Evolutionary conservation across 2,113 vertebrate genomes (phyloP).

Genomic region (Spermophilus dauricus): DNA sequence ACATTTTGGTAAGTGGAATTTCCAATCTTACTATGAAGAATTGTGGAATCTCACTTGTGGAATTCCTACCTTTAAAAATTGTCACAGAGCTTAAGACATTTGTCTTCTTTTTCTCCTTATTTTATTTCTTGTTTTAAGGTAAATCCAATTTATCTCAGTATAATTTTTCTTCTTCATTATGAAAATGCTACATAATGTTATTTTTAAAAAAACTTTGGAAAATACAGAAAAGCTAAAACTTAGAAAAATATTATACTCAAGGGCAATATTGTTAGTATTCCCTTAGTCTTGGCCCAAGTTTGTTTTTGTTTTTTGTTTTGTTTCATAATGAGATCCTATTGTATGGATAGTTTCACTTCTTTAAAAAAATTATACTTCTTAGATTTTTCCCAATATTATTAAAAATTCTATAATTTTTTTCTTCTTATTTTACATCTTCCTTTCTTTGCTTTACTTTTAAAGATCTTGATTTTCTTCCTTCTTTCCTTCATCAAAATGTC

Average conservation of each 20-base stretch:
- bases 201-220: conserved; percentile 33
- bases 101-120: neutral
- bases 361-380: neutral
- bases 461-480: neutral
- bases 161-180: conserved; percentile 46
- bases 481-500: neutral
- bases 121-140: conserved; percentile 46
- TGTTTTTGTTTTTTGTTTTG: neutral
- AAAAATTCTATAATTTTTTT: conserved; percentile 15
- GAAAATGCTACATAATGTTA: conserved; percentile 6
- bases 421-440: neutral
- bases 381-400: neutral
- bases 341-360: conserved; percentile 16
- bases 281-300: neutral
- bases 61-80: neutral
- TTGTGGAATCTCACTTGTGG: neutral
- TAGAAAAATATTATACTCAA: conserved; percentile 3
- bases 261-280: neutral
- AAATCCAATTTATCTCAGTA: neutral
- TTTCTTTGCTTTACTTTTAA: neutral
- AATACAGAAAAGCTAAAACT: conserved; percentile 46
- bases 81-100: neutral
- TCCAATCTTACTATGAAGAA: conserved; percentile 25
- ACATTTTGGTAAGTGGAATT: conserved; percentile 16
- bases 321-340: neutral